Conservation (phyloP, 2,888 invertebrate genomes). For the Ormyrus rosae region DNA sequence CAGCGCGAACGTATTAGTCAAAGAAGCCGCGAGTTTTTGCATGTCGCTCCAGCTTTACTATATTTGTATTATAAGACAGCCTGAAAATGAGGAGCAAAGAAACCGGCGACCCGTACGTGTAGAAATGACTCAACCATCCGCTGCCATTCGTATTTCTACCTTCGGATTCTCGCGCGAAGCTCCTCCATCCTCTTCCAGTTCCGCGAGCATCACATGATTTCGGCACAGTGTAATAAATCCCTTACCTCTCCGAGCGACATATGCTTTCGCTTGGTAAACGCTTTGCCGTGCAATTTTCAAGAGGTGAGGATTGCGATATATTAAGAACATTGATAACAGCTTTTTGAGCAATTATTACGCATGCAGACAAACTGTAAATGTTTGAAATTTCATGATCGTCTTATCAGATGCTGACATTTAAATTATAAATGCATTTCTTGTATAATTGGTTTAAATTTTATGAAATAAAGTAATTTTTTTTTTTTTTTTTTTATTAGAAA, state of each 20-base stretch:
- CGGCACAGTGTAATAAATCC: conserved; percentile 20
- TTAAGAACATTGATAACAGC: conserved; percentile 31
- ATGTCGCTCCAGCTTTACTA: conserved; percentile 9
- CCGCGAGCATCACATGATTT: conserved; percentile 23
- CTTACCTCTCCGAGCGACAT: conserved; percentile 5
- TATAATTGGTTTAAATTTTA: no score
- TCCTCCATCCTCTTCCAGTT: background rate
- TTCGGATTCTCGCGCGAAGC: background rate
- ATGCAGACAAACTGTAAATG: no score
- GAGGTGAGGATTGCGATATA: background rate
- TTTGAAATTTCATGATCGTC: no score
- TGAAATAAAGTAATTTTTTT: no score
- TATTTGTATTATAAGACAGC: no score
- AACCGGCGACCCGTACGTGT: background rate
- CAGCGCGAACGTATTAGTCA: conserved; percentile 45
- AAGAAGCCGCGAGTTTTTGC: conserved; percentile 42
- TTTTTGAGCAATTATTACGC: no score
- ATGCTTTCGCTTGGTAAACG: background rate
- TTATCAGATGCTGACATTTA: no score
- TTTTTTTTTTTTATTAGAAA: no score
- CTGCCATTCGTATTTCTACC: conserved; percentile 38
- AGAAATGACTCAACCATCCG: conserved; percentile 26
- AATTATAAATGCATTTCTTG: no score
- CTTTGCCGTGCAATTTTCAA: background rate
- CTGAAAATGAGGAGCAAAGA: background rate